A percentile compares a stretch with the other conserved stretches of the same genome.
Evolutionary conservation across 2,888 invertebrate species (phyloP).

Genomic region (Lithophane socia): DNA sequence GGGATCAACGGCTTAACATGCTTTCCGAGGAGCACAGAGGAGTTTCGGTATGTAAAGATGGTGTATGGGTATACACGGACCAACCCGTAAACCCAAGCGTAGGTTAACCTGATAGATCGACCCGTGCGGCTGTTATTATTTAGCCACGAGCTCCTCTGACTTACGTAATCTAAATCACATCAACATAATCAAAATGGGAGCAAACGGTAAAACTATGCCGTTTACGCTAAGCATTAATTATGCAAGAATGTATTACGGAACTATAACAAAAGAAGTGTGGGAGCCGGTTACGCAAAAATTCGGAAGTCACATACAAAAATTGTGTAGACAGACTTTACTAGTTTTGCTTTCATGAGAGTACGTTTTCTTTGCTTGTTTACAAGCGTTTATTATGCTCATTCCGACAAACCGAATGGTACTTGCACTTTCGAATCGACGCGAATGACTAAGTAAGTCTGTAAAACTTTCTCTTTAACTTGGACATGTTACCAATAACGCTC

Average conservation of each 20-base stretch:
- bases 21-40: no score
- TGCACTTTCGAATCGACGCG: conserved; percentile 84
- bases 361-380: conserved; percentile 54
- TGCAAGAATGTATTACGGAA: conserved; percentile 64
- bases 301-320: conserved; percentile 56
- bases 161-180: conserved; percentile 55
- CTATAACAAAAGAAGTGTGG: conserved; percentile 63
- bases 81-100: no score
- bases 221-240: conserved; percentile 62
- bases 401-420: conserved; percentile 73
- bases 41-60: no score
- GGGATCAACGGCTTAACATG: no score
- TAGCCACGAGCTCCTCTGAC: no score
- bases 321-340: background rate
- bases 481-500: conserved; percentile 78
- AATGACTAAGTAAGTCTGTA: conserved; percentile 75
- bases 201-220: conserved; percentile 57
- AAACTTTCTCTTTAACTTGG: conserved; percentile 79
- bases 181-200: conserved; percentile 59
- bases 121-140: no score
- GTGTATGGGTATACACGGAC: no score
- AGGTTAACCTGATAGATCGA: no score
- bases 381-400: conserved; percentile 61
- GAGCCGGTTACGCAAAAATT: conserved; percentile 63
- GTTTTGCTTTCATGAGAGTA: conserved; percentile 33